Conservation (phyloP, 2,888 invertebrate species). For the Achlya flavicornis region DNA sequence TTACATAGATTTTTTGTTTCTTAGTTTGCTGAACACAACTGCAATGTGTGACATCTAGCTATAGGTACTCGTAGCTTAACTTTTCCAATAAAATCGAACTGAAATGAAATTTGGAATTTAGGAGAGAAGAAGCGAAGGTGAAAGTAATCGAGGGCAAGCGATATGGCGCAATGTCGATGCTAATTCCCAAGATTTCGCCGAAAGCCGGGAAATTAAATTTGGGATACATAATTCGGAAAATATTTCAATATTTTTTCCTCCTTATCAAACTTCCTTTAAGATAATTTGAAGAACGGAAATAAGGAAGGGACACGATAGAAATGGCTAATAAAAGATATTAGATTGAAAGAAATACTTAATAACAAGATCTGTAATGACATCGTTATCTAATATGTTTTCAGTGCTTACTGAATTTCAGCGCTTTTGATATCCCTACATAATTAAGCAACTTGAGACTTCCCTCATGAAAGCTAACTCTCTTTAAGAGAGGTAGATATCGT, state of each 20-base stretch:
- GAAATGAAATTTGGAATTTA: conserved; percentile 77
- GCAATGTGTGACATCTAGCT: conserved; percentile 47
- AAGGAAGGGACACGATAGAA: neutral
- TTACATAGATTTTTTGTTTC: no score
- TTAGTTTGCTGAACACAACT: conserved; percentile 21
- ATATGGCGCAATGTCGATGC: conserved; percentile 49
- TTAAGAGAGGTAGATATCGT: no score
- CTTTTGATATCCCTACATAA: no score
- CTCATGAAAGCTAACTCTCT: no score
- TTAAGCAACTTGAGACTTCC: no score
- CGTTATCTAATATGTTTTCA: no score
- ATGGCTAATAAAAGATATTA: neutral
- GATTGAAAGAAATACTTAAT: neutral
- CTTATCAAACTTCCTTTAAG: conserved; percentile 6
- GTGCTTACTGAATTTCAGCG: no score
- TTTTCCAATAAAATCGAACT: conserved; percentile 80
- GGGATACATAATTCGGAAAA: conserved; percentile 38
- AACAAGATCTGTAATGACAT: neutral
- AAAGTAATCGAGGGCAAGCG: conserved; percentile 60
- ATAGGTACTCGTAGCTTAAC: conserved; percentile 60
- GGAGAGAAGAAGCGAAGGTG: conserved; percentile 56
- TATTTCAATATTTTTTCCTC: conserved; percentile 27
- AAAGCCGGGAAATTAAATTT: conserved; percentile 55
- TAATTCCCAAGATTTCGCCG: conserved; percentile 58
- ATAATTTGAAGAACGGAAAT: neutral